Evolutionary conservation across 1,140 invertebrate species (phyloP).

Genomic region (Eriosoma lanigerum): DNA sequence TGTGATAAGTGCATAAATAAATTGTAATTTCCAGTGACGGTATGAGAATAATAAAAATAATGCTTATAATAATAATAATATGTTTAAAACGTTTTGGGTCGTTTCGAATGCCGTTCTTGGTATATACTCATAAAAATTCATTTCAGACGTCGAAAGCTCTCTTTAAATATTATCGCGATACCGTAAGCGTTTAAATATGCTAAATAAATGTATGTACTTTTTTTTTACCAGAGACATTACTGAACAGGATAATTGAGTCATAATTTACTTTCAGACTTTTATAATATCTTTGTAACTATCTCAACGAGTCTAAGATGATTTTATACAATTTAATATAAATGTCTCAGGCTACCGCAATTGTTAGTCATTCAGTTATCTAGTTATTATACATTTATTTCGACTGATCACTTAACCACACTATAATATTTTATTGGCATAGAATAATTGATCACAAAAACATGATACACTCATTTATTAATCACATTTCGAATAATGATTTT

Average conservation of each 20-base stretch:
- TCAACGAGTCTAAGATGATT: not conserved
- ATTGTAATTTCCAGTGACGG: not conserved
- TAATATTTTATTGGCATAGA: no score
- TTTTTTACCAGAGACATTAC: slow-evolving; percentile 6
- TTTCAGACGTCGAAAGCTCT: slow-evolving; percentile 25
- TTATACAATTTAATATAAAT: slow-evolving; percentile 8
- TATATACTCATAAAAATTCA: slow-evolving; percentile 22
- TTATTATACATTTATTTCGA: no score
- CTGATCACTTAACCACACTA: no score
- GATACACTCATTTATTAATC: no score
- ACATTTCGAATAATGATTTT: no score
- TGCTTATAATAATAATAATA: not conserved
- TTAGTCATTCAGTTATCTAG: no score
- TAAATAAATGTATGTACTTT: slow-evolving; percentile 20
- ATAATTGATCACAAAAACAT: no score
- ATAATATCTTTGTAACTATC: not conserved
- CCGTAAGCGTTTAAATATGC: slow-evolving; percentile 37
- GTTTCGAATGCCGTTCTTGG: not conserved
- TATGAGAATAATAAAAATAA: not conserved
- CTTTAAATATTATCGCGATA: slow-evolving; percentile 22
- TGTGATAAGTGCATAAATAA: not conserved
- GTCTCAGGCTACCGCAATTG: no score
- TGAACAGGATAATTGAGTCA: slow-evolving; percentile 26
- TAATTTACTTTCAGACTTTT: slow-evolving; percentile 39
- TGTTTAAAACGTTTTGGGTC: slow-evolving; percentile 17